Percentiles rank a stretch among this genome's conserved stretches.
phyloP scores from a whole-genome alignment of 2,888 invertebrate genomes.

The Conomelus anceps region DNA sequence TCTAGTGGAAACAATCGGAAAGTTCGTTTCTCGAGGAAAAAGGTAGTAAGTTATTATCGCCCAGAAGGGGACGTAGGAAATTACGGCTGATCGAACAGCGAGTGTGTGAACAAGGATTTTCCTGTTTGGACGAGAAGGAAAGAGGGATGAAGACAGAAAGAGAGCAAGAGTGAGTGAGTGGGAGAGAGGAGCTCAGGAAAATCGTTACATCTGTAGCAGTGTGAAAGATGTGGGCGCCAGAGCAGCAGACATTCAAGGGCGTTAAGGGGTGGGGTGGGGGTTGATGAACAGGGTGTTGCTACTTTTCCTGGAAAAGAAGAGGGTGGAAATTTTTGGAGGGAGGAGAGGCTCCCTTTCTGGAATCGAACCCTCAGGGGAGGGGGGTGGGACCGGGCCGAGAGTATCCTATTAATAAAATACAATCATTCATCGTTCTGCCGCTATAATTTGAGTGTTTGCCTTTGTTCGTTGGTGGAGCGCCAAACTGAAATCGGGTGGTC shows the following conservation, averaged over 20 bases:
- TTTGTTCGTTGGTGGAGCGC: constrained; percentile 4
- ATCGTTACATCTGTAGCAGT: background rate
- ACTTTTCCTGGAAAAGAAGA: background rate
- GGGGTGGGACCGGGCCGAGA: background rate
- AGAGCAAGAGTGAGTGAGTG: background rate
- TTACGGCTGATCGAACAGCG: background rate
- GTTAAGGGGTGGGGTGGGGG: background rate
- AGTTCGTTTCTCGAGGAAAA: background rate
- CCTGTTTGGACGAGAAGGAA: no score
- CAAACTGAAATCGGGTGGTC: background rate
- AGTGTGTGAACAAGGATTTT: background rate
- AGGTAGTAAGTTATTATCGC: background rate
- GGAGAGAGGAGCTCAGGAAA: background rate
- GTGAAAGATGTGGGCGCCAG: background rate
- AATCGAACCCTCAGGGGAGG: background rate
- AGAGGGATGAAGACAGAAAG: background rate
- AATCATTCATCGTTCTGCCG: constrained; percentile 26
- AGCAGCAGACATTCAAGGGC: background rate
- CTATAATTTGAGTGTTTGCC: constrained; percentile 26
- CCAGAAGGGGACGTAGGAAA: background rate
- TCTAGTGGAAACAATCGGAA: background rate
- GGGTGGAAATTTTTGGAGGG: background rate
- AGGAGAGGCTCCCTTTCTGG: background rate
- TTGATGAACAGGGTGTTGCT: background rate
- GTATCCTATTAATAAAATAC: constrained; percentile 26